phyloP scores from a whole-genome alignment of 2,888 invertebrate species.

The Harmothoe impar region DNA sequence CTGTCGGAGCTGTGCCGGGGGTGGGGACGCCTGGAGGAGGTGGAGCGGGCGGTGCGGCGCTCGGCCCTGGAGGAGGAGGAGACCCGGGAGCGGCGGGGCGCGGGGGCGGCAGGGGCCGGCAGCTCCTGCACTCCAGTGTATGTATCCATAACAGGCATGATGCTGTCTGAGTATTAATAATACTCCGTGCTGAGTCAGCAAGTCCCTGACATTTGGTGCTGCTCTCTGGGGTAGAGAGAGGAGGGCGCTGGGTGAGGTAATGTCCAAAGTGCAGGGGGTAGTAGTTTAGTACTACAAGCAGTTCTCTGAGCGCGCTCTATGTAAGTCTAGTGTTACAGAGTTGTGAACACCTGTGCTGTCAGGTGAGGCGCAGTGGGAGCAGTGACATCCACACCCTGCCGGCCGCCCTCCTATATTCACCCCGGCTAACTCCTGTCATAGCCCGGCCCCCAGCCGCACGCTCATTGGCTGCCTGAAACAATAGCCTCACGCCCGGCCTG shows the following conservation, averaged over 20 bases:
- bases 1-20: neutral
- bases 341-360: neutral
- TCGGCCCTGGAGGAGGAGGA: neutral
- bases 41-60: neutral
- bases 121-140: slow-evolving; percentile 6
- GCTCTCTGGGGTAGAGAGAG: too few species aligned
- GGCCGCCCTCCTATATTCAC: neutral
- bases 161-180: neutral
- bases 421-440: neutral
- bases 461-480: neutral
- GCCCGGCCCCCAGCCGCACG: neutral
- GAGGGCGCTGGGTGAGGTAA: neutral
- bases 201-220: neutral
- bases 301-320: neutral
- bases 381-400: neutral
- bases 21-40: neutral
- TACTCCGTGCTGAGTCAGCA: neutral
- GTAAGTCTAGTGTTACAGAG: neutral
- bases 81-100: neutral
- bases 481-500: neutral
- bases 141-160: neutral
- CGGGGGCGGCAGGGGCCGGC: neutral
- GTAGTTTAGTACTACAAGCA: neutral
- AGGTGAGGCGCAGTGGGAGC: neutral
- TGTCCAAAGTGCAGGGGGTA: neutral